Evolutionary conservation across 2,888 invertebrate species (phyloP).

Genomic region (Ochlodes sylvanus): DNA sequence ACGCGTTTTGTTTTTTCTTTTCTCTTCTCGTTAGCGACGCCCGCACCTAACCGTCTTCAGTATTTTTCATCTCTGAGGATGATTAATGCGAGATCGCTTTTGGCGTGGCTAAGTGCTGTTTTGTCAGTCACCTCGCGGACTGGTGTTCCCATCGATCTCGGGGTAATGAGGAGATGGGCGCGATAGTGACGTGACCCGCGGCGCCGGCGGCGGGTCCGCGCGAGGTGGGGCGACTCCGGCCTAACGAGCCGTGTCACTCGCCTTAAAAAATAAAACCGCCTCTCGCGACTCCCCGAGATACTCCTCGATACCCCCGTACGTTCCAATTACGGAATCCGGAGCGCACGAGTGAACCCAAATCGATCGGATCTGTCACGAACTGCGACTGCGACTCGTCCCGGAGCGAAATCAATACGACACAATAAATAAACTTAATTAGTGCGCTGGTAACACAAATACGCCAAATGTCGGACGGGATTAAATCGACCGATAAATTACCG

Average conservation of each 20-base stretch:
- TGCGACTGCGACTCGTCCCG: constrained; percentile 34
- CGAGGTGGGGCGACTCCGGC: constrained; percentile 49
- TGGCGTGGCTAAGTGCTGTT: constrained; percentile 28
- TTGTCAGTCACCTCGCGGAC: constrained; percentile 22
- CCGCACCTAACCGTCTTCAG: constrained; percentile 62
- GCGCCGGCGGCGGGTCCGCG: constrained; percentile 51
- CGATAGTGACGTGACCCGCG: constrained; percentile 50
- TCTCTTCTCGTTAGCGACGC: constrained; percentile 44
- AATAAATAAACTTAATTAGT: constrained; percentile 41
- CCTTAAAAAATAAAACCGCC: constrained; percentile 29
- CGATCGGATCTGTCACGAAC: constrained; percentile 60
- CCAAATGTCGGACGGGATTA: constrained; percentile 15
- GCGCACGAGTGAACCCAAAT: constrained; percentile 67
- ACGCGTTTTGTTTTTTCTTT: constrained; percentile 58
- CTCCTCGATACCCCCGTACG: constrained; percentile 49
- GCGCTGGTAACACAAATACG: constrained; percentile 22
- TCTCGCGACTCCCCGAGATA: constrained; percentile 37
- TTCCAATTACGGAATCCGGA: constrained; percentile 74
- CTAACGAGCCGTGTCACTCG: constrained; percentile 60
- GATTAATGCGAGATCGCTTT: constrained; percentile 32
- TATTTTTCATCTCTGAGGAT: constrained; percentile 50
- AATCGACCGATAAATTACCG: constrained; percentile 27
- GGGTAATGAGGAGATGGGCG: constrained; percentile 65
- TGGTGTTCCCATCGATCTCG: constrained; percentile 34
- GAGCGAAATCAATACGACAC: constrained; percentile 34